Conservation (phyloP, 2,113 vertebrate genomes). For the Charina bottae region DNA sequence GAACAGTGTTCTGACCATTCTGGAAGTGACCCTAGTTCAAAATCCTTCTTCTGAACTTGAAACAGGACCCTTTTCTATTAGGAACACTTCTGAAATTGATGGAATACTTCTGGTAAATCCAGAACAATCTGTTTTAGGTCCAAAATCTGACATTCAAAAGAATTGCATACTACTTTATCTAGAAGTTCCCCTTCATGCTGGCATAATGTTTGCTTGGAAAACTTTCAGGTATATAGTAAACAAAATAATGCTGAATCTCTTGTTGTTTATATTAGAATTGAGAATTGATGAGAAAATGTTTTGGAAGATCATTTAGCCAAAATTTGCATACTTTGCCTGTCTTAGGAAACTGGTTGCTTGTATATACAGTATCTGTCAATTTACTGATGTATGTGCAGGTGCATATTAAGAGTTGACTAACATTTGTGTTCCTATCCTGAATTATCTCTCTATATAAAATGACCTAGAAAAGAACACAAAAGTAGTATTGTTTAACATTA, state of each 20-base stretch:
- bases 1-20: too few species aligned
- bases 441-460: constrained; percentile 12
- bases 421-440: constrained; percentile 12
- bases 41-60: too few species aligned
- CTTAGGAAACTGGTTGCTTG: not conserved
- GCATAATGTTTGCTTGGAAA: not conserved
- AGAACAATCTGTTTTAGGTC: too few species aligned
- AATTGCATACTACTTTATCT: too few species aligned
- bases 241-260: not conserved
- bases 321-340: not conserved
- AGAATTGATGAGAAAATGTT: not conserved
- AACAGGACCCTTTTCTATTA: too few species aligned
- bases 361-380: too few species aligned
- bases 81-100: too few species aligned
- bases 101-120: too few species aligned
- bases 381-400: constrained; percentile 15
- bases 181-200: not conserved
- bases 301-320: too few species aligned
- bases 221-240: not conserved
- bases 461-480: not conserved
- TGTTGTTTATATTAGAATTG: not conserved
- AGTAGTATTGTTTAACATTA: not conserved
- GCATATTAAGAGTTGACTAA: not conserved
- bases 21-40: too few species aligned
- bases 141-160: too few species aligned